Percentiles rank a stretch among this genome's conserved stretches.
Evolutionary conservation across 2,888 invertebrate species (phyloP).

Genomic region (Girardia tigrina): DNA sequence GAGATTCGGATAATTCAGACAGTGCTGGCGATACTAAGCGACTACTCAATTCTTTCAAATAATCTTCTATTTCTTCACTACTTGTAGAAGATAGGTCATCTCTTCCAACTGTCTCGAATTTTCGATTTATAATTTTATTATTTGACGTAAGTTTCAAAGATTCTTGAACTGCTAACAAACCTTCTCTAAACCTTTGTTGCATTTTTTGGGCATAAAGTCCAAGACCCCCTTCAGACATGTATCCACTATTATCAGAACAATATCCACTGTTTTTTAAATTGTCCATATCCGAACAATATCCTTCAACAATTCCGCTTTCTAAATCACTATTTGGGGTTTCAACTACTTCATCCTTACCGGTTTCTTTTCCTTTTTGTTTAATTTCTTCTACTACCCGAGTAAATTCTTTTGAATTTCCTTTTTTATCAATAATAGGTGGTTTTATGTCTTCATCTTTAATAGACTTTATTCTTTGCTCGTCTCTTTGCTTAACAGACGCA

Average conservation of each 20-base stretch:
- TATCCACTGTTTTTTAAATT: slow-evolving; percentile 40
- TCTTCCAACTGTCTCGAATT: neutral
- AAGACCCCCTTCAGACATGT: slow-evolving; percentile 72
- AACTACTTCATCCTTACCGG: neutral
- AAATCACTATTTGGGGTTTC: neutral
- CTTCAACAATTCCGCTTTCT: neutral
- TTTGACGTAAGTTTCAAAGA: slow-evolving; percentile 41
- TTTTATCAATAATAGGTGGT: neutral
- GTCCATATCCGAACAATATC: neutral
- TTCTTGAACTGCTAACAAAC: slow-evolving; percentile 51
- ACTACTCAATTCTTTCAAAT: neutral
- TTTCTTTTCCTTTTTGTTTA: neutral
- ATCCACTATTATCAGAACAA: slow-evolving; percentile 69
- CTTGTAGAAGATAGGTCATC: neutral
- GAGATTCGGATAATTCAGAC: neutral
- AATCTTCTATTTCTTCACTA: neutral
- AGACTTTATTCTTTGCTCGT: neutral
- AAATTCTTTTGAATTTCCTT: neutral
- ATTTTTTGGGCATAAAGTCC: slow-evolving; percentile 53
- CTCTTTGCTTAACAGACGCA: neutral
- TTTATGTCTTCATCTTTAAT: neutral
- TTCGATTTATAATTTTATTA: neutral
- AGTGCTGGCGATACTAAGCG: neutral
- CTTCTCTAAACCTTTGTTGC: slow-evolving; percentile 52
- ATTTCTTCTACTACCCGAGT: neutral